phyloP scores from a whole-genome alignment of 2,888 invertebrate species.

The Leuctra nigra region DNA sequence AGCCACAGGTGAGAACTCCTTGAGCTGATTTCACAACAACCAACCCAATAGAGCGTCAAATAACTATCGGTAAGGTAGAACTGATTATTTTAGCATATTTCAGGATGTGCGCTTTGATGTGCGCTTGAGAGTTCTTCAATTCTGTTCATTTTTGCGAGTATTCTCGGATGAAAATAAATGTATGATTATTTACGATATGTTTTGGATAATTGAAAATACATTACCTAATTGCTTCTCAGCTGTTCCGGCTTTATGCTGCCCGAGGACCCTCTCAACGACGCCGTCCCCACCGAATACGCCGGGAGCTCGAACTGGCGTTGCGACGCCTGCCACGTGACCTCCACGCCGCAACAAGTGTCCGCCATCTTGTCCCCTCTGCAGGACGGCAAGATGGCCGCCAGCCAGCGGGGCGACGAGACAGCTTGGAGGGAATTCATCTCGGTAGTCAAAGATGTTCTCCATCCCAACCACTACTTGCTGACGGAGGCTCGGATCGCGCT shows the following conservation, averaged over 20 bases:
- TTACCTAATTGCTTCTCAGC: too few species aligned
- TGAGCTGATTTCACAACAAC: too few species aligned
- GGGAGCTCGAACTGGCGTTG: constrained; percentile 49
- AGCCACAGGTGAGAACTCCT: constrained; percentile 71
- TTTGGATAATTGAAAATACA: too few species aligned
- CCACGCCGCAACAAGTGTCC: constrained; percentile 51
- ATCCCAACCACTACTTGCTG: constrained; percentile 64
- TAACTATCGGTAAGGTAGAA: too few species aligned
- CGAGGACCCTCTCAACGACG: constrained; percentile 43
- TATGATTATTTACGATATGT: too few species aligned
- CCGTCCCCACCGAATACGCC: constrained; percentile 13
- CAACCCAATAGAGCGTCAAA: too few species aligned
- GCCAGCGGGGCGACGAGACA: neutral
- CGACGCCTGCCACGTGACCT: constrained; percentile 48
- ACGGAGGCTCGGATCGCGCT: constrained; percentile 64
- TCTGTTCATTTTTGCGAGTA: neutral
- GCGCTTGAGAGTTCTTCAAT: constrained; percentile 43
- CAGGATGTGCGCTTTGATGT: constrained; percentile 62
- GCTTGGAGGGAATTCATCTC: neutral
- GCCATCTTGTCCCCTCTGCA: constrained; percentile 55
- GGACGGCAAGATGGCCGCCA: neutral
- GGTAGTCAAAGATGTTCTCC: constrained; percentile 42
- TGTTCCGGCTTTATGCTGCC: constrained; percentile 58
- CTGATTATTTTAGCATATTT: too few species aligned
- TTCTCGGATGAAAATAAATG: too few species aligned